These are phyloP conservation scores for Pyrgus malvae DNA, from an alignment of 2,888 invertebrate genomes.

Conservation along the genomic window DNA sequence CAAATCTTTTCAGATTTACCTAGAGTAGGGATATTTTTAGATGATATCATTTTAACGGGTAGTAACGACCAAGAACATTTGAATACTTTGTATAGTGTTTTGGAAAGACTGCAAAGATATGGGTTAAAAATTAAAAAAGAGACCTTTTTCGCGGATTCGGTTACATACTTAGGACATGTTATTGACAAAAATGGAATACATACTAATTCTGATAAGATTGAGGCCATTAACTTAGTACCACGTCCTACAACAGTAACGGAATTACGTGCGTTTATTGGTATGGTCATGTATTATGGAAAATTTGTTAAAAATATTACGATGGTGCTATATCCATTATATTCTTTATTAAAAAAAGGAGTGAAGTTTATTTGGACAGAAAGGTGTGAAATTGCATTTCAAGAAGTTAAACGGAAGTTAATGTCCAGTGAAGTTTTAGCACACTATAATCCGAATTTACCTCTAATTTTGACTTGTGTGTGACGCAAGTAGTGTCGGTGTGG, in stretches of 20 bases:
- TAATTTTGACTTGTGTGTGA: neutral
- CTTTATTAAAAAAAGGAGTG: neutral
- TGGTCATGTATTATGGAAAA: constrained; percentile 1
- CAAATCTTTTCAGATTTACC: neutral
- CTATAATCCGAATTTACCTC: neutral
- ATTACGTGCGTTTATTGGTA: neutral
- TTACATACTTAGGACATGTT: neutral
- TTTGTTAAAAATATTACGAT: neutral
- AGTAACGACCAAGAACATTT: neutral
- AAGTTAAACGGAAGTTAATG: constrained; percentile 1
- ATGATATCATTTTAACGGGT: neutral
- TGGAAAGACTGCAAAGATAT: neutral
- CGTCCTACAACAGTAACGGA: neutral
- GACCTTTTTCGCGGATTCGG: neutral
- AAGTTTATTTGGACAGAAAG: neutral
- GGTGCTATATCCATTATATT: neutral
- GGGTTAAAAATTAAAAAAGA: constrained; percentile 2
- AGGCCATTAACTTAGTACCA: neutral
- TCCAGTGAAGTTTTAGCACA: constrained; percentile 3
- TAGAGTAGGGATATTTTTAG: constrained; percentile 1
- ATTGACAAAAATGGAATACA: neutral
- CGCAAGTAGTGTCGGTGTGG: neutral
- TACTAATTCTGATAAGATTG: neutral
- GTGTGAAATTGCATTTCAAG: neutral
- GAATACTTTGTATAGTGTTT: neutral